These are phyloP conservation scores for Sinocyclocheilus anophthalmus DNA, from an alignment of 2,113 vertebrate genomes.

Conservation along the genomic window DNA sequence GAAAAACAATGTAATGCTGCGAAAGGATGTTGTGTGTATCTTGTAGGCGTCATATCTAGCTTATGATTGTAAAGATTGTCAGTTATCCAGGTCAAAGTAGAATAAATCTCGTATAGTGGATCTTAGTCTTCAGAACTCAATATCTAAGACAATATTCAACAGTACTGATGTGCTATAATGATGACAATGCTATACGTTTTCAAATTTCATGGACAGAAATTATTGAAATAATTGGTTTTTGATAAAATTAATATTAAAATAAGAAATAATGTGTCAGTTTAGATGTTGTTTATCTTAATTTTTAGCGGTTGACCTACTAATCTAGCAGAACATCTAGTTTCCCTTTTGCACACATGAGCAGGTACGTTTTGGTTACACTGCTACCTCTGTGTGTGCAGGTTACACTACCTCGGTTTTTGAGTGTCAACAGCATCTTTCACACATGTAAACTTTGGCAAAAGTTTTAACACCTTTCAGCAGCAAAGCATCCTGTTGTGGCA, in stretches of 20 bases:
- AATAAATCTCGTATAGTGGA: background rate
- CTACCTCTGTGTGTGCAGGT: background rate
- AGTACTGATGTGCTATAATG: too few relatives aligned
- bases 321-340: background rate
- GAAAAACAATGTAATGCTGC: background rate
- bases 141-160: background rate
- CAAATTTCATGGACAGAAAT: background rate
- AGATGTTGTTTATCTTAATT: background rate
- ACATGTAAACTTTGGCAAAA: background rate
- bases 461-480: background rate
- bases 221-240: background rate
- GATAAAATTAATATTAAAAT: background rate
- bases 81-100: background rate
- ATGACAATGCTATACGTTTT: background rate
- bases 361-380: background rate
- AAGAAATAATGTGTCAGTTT: background rate
- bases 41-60: background rate
- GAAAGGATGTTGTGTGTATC: background rate
- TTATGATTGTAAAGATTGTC: background rate
- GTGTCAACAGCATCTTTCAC: background rate
- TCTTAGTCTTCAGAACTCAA: background rate
- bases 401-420: background rate
- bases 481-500: constrained; percentile 13
- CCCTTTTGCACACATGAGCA: background rate
- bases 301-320: background rate